phyloP scores from a whole-genome alignment of 2,797 vertebrate genomes.

The Euthynnus affinis region DNA sequence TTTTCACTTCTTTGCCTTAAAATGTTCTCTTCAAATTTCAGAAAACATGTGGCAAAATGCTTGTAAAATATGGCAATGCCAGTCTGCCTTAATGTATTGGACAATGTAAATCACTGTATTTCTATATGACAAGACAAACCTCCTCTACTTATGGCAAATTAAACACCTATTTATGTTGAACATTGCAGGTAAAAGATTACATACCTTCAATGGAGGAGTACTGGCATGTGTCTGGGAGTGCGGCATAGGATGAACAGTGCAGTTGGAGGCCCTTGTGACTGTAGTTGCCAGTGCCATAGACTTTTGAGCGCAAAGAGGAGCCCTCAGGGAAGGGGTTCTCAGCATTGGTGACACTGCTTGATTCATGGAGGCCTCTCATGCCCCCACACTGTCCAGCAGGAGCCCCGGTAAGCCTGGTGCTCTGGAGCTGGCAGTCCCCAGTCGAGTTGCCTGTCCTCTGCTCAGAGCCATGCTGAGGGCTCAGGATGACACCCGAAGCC shows the following conservation, averaged over 20 bases:
- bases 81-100: not conserved
- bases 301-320: conserved; percentile 84
- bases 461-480: conserved; percentile 74
- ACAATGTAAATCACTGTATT: not conserved
- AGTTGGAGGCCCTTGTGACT: conserved; percentile 88
- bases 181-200: conserved; percentile 6
- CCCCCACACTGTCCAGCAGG: conserved; percentile 78
- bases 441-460: conserved; percentile 78
- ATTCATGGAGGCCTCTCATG: conserved; percentile 78
- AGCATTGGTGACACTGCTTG: conserved; percentile 69
- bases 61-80: not conserved
- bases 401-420: conserved; percentile 69
- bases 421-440: conserved; percentile 85
- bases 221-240: conserved; percentile 88
- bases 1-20: not conserved
- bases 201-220: conserved; percentile 92
- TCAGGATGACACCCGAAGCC: conserved; percentile 83
- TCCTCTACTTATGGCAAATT: no score
- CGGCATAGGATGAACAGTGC: conserved; percentile 88
- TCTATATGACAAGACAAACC: not conserved
- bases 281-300: conserved; percentile 87
- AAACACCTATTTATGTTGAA: not conserved
- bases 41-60: not conserved
- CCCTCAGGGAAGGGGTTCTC: conserved; percentile 85
- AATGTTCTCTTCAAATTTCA: not conserved